Evolutionary conservation across 2,797 vertebrate species (phyloP), one percentile per base, ranked within the genome.

Genomic region (Spea hammondii): DNA sequence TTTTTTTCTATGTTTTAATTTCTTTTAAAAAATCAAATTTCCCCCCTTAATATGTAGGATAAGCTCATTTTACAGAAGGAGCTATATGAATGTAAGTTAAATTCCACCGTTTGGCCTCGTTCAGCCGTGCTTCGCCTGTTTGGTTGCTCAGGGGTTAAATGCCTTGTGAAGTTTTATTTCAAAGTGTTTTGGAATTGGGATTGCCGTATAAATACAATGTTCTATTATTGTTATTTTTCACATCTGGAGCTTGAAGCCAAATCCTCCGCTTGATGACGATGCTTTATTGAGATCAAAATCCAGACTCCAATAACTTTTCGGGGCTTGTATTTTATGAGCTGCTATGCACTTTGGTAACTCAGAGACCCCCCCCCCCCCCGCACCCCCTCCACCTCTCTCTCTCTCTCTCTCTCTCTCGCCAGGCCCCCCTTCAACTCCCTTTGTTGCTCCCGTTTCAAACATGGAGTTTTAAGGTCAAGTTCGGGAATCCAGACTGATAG

Each of bases 231-330:
- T 82, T 82, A 73, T 82, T 82, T 14, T 82, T 77, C 75, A 70
- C 79, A 77, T 82, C 70, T 82, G 79, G 65, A 74, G 79, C 74
- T 53, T 47, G 17, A 76, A 76, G 79, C 44, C 4, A 53, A 77
- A 77, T 68, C 79, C 74, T 60, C 32, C 4, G 50, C 69, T 64
- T 68, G 69, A 77, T 65, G 70, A 65, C 74, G 48, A 67, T 62
- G 48, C 74, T 77, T 82, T 82, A 82, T 77, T 64, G 75, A 77
- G 79, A 82, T 82, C 75, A 69, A 69, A 82, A 77, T 82, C 79
- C 79, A 82, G 79, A 82, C 79, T 76, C 74, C 74, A 82, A 77
- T 82, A 82, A 82, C 74, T 69, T 77, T 74, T 65, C 67, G 70
- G 10, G 55, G 74, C 75, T 81, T 82, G 79, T 68, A 49, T 72